These are phyloP conservation scores for Salmo trutta DNA, from an alignment of 2,797 vertebrate species.

Conservation along the genomic window DNA sequence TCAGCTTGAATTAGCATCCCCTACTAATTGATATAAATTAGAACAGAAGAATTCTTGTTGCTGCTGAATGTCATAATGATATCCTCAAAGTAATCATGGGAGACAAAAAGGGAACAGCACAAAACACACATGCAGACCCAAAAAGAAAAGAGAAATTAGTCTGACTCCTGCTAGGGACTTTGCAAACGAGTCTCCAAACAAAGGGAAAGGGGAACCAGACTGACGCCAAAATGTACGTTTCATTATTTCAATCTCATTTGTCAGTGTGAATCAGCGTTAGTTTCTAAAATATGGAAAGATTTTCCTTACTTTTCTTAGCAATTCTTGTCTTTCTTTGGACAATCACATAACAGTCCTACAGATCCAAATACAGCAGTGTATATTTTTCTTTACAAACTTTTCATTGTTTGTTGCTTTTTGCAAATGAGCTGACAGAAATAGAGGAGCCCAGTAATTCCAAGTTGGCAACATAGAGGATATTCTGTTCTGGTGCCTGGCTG, in stretches of 20 bases:
- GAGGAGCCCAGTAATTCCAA: conserved; percentile 70
- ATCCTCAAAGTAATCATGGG: conserved; percentile 81
- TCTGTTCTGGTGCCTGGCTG: conserved; percentile 81
- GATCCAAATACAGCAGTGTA: conserved; percentile 52
- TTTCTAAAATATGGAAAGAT: conserved; percentile 42
- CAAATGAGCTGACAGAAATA: conserved; percentile 78
- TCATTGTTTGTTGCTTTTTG: conserved; percentile 73
- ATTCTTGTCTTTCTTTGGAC: conserved; percentile 24
- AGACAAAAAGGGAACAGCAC: conserved; percentile 71
- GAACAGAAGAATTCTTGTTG: conserved; percentile 94
- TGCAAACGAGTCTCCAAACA: conserved; percentile 69
- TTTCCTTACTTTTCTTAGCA: conserved; percentile 27
- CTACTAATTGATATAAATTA: conserved; percentile 94
- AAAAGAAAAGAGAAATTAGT: conserved; percentile 75
- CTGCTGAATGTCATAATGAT: conserved; percentile 88
- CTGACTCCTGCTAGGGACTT: conserved; percentile 69
- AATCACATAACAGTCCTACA: conserved; percentile 44
- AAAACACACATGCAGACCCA: conserved; percentile 72
- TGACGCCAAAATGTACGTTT: conserved; percentile 67
- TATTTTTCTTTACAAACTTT: conserved; percentile 70
- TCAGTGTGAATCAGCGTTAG: conserved; percentile 50
- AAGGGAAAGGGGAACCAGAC: conserved; percentile 64
- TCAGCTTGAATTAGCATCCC: conserved; percentile 91
- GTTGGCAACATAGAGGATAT: conserved; percentile 72
- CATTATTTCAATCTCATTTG: conserved; percentile 72